Percentiles rank a stretch among this genome's conserved stretches.
Conservation (phyloP, 2,888 invertebrate species). For the Synanthedon andrenaeformis region DNA sequence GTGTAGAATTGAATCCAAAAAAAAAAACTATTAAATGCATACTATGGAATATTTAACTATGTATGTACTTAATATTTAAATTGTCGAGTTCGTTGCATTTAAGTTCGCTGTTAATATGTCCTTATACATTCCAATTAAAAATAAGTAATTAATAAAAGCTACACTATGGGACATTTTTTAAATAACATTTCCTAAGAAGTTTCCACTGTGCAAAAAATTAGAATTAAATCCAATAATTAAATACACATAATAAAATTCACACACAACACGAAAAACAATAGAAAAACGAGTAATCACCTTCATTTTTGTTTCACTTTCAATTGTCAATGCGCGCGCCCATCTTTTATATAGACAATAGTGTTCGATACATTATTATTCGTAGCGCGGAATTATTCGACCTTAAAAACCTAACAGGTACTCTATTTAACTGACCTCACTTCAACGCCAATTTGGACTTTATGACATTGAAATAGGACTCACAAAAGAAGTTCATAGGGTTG, state of each 20-base stretch:
- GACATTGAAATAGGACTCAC: neutral
- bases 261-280: constrained; percentile 14
- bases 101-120: too few species aligned
- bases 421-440: neutral
- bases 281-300: constrained; percentile 59
- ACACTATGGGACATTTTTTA: too few species aligned
- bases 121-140: too few species aligned
- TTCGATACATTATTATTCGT: constrained; percentile 39
- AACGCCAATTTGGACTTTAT: neutral
- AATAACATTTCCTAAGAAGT: too few species aligned
- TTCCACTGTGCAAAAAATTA: neutral
- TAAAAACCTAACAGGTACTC: constrained; percentile 8
- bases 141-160: too few species aligned
- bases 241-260: constrained; percentile 13
- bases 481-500: neutral
- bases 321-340: constrained; percentile 26
- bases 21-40: too few species aligned
- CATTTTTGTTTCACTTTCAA: constrained; percentile 60
- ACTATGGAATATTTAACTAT: too few species aligned
- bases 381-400: constrained; percentile 43
- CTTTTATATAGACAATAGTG: constrained; percentile 60
- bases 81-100: too few species aligned
- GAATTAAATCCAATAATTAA: neutral
- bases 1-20: too few species aligned
- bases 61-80: too few species aligned